Evolutionary conservation across 1,140 invertebrate species (phyloP).

Genomic region (Rhopalosiphum maidis): DNA sequence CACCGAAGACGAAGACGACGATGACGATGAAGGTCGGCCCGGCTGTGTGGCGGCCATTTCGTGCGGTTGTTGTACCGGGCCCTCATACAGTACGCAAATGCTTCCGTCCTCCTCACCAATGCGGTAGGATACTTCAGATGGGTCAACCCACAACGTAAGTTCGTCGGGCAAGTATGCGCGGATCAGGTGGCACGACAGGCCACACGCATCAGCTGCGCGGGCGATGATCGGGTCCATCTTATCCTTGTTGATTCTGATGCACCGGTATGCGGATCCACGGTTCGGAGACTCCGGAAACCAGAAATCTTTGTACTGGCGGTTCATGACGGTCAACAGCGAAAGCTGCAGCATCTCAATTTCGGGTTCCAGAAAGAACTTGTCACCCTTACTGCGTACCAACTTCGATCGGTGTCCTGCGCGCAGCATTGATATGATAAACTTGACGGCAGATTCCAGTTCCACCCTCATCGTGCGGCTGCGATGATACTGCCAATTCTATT

Average conservation of each 20-base stretch:
- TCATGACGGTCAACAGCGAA: constrained; percentile 87
- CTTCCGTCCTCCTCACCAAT: constrained; percentile 84
- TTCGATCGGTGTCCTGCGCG: constrained; percentile 20
- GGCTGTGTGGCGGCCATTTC: not conserved
- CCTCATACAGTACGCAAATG: constrained; percentile 47
- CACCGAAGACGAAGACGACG: not conserved
- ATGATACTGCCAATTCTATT: not conserved
- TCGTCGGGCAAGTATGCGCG: constrained; percentile 92
- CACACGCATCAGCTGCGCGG: constrained; percentile 85
- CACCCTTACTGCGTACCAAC: not conserved
- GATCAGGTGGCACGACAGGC: constrained; percentile 89
- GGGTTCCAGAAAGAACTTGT: constrained; percentile 38
- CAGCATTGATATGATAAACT: constrained; percentile 49
- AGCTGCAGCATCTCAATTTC: constrained; percentile 36
- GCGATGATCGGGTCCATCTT: constrained; percentile 76
- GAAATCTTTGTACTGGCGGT: constrained; percentile 94
- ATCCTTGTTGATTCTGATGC: constrained; percentile 91
- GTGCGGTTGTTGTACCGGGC: not conserved
- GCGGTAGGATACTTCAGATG: constrained; percentile 91
- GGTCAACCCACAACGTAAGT: constrained; percentile 95
- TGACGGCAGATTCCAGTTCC: constrained; percentile 32
- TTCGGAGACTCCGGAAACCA: constrained; percentile 97
- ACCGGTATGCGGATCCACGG: constrained; percentile 94
- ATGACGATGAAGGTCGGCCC: not conserved
- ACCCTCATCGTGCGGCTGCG: not conserved